These are phyloP conservation scores for Nanorana parkeri DNA, from an alignment of 2,113 vertebrate species.

Conservation along the genomic window DNA sequence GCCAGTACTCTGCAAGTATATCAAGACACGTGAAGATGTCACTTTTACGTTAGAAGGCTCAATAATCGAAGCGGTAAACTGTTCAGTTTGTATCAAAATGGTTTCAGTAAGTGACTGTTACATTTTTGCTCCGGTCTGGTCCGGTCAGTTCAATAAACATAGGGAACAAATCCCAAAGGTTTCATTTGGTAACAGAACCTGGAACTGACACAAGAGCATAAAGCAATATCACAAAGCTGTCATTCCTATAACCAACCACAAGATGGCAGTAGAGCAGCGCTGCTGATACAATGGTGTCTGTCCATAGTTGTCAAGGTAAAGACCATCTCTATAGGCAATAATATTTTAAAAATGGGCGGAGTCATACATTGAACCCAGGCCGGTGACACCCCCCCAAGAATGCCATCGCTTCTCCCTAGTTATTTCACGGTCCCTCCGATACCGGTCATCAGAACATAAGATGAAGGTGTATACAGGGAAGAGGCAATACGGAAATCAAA, in stretches of 20 bases:
- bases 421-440: no score
- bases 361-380: background rate
- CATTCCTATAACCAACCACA: background rate
- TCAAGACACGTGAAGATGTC: background rate
- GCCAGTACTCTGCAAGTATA: no score
- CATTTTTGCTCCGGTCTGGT: no score
- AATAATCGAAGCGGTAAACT: background rate
- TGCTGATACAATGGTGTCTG: background rate
- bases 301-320: no score
- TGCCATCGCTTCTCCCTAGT: background rate
- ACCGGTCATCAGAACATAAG: no score
- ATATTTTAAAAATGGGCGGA: no score
- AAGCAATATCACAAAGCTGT: background rate
- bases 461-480: no score
- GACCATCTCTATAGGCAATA: background rate
- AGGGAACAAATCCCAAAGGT: background rate
- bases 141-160: no score
- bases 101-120: background rate
- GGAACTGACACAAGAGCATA: background rate
- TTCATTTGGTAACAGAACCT: no score
- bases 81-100: background rate
- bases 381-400: background rate
- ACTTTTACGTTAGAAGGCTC: background rate
- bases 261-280: conserved; percentile 6
- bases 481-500: no score